These are phyloP conservation scores for Podarcis raffonei DNA, from an alignment of 2,113 vertebrate species.

Conservation along the genomic window DNA sequence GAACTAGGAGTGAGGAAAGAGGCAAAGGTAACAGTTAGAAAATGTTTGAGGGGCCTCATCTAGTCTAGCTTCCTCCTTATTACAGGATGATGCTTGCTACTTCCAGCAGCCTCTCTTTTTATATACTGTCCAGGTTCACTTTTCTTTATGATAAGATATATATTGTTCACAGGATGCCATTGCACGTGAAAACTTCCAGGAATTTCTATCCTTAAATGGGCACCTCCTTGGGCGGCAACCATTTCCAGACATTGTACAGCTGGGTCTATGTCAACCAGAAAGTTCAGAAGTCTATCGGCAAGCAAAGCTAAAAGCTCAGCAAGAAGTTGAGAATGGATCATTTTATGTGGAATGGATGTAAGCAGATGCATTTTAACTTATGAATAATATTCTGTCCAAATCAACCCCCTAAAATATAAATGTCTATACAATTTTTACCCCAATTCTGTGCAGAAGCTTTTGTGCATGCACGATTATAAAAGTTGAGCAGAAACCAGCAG, in stretches of 20 bases:
- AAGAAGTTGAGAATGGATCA: constrained; percentile 71
- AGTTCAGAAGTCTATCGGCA: constrained; percentile 89
- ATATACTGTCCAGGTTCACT: neutral
- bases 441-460: neutral
- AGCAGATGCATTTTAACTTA: constrained; percentile 55
- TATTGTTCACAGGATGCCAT: constrained; percentile 80
- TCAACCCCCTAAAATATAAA: rapidly evolving
- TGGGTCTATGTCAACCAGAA: constrained; percentile 89
- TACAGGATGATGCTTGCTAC: neutral
- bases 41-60: neutral
- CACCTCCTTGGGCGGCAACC: constrained; percentile 93
- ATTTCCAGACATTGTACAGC: constrained; percentile 90
- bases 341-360: constrained; percentile 95
- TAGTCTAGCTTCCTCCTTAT: neutral
- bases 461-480: neutral
- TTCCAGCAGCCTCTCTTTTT: neutral
- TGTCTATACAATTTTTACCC: neutral
- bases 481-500: neutral
- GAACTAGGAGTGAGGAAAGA: neutral
- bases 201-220: constrained; percentile 93
- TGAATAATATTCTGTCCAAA: neutral
- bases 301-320: constrained; percentile 82
- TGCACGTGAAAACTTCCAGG: constrained; percentile 91
- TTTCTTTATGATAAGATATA: constrained; percentile 33
- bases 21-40: too few species aligned